Evolutionary conservation across 2,888 invertebrate genomes (phyloP), one percentile per base, ranked within the genome.

Genomic region (Heliconius ethilla): DNA sequence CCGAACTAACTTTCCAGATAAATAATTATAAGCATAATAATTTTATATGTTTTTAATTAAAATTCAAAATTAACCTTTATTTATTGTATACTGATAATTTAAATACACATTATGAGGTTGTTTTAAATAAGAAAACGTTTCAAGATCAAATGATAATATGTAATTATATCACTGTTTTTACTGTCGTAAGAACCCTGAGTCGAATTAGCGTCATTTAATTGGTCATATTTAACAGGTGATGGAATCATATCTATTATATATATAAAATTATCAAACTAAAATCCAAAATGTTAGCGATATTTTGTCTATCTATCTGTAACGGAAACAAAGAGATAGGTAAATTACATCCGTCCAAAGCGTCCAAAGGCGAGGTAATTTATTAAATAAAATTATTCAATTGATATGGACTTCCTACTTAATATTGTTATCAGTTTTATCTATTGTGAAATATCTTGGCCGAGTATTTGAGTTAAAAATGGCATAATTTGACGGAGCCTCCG

Each of bases 271-370:
- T 75, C 70, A 40, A 62, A 40, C 27, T n/a, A 22, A 74, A 70
- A 75, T 76, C 45, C n/a, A 69, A 76, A 76, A 51, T 63, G 18
- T 6, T 40, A 63, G 45, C 45, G 11, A 63, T 62, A 25, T 40
- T 25, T 69, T 37, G 59, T 72, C 33, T 72, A 72, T 72, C n/a
- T 72, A 72, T 72, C 72, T 72, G 33, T 55, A 72, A 75, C 80
- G 78, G 78, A 80, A 78, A 76, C 59, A 29, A 25, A 78, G 45
- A 80, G 80, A 80, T 80, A 72, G 59, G 55, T 37, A 72, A 72
- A 72, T 72, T 72, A 72, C 59, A 59, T 72, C 55, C 72, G 59
- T 72, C 59, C 72, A 13, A 59, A 59, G 59, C 59, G 59, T 15
- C 72, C n/a, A 59, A 72, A 72, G 55, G 59, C 33, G 33, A 72